Conservation (phyloP, 2,888 invertebrate genomes). For the Amphipoea oculea region DNA sequence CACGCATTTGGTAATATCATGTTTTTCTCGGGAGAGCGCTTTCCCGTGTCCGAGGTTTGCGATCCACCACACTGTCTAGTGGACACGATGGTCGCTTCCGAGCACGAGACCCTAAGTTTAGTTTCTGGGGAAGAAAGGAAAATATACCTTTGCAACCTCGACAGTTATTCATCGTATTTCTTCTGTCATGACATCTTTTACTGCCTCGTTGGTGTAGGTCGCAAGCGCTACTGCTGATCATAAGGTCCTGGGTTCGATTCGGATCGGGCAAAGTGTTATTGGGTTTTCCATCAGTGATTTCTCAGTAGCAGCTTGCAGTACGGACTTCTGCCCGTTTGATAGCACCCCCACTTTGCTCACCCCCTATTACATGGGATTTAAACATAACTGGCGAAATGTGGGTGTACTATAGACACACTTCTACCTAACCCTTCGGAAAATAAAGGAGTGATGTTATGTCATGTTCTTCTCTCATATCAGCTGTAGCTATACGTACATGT, state of each 20-base stretch:
- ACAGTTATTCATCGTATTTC: background rate
- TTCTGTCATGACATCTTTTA: background rate
- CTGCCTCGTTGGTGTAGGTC: background rate
- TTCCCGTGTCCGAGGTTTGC: slow-evolving; percentile 56
- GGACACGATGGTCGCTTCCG: background rate
- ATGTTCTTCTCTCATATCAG: background rate
- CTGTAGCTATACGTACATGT: background rate
- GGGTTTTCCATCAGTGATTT: background rate
- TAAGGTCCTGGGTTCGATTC: background rate
- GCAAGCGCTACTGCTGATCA: background rate
- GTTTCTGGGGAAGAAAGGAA: background rate
- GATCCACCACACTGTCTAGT: slow-evolving; percentile 31
- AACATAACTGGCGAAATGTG: background rate
- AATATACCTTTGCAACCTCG: background rate
- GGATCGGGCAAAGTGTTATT: background rate
- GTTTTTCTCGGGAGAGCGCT: slow-evolving; percentile 72
- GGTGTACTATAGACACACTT: background rate
- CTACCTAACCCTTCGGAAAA: background rate
- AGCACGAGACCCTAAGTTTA: background rate
- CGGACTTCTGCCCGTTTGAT: background rate
- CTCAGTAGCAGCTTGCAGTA: background rate
- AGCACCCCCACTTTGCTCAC: background rate
- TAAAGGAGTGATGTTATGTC: background rate
- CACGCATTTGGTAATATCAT: slow-evolving; percentile 84
- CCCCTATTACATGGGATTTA: background rate